Evolutionary conservation across 2,888 invertebrate genomes (phyloP), one percentile per base, ranked within the genome.

Genomic region (Lithophane ornitopus): DNA sequence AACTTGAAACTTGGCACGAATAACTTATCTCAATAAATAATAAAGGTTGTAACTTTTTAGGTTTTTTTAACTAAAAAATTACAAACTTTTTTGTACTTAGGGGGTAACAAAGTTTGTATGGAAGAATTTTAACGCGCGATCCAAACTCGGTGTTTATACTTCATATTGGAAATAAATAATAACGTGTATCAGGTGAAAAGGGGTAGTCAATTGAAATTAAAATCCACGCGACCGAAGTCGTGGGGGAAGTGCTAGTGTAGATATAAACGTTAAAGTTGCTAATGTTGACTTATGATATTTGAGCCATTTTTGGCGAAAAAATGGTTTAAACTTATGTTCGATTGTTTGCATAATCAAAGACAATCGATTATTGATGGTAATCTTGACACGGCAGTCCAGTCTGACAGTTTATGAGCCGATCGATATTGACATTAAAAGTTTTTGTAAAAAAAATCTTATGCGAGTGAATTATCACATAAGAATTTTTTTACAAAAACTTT

Each of bases 361-460:
- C 9, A 46, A 54, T 69, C 11, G 22, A 46, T 68, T 61, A 14
- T 26, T 54, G 54, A 16, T 14, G 26, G 14, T 14, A 54, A 34
- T 19, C 34, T 22, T 12, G 41, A 14, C 4, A 28, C 22, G 22
- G 12, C 52, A 44, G 41, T 70, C n/a, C 16, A 65, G 62, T 69
- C 7, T 68, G 14, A 46, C 26, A 39, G n/a, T 44, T 61, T 34
- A 52, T 34, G 46, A 56, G 58, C 28, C 7, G 39, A 66, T 75
- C 66, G 8, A 41, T 78, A 69, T 54, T 76, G 44, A 52, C 28
- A 16, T n/a, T n/a, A n/a, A n/a, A 59, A 4, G 16, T 49, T n/a
- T 71, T n/a, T n/a, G n/a, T 71, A 59, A 52, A 59, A 52, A 4
- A 59, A 77, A 76, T 46, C 28, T n/a, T n/a, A n/a, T n/a, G n/a